Conservation (phyloP, 2,113 vertebrate species). For the Uria lomvia region DNA sequence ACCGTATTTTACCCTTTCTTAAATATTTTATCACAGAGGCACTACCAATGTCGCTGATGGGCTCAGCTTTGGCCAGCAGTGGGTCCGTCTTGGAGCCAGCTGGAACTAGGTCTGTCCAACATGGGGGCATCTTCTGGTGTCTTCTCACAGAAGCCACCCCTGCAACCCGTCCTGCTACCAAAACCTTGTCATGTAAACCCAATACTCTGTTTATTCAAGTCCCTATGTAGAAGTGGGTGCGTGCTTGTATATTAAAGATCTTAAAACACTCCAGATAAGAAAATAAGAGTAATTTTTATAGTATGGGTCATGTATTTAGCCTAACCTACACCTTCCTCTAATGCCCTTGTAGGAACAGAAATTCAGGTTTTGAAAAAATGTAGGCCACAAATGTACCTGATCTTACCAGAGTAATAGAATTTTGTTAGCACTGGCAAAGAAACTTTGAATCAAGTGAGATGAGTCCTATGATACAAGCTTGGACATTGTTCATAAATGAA, state of each 20-base stretch:
- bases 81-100: accelerated
- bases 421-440: neutral
- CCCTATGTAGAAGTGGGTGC: neutral
- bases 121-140: neutral
- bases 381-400: neutral
- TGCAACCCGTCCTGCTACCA: neutral
- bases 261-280: neutral
- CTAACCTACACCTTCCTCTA: neutral
- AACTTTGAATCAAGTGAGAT: neutral
- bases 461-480: neutral
- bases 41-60: neutral
- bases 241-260: neutral
- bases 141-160: neutral
- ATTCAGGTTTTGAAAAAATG: neutral
- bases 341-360: neutral
- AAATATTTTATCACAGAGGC: neutral
- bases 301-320: neutral
- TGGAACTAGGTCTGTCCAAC: neutral
- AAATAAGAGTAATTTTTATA: neutral
- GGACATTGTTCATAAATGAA: neutral
- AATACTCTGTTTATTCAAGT: neutral
- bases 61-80: neutral
- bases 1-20: neutral
- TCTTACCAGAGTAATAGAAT: neutral
- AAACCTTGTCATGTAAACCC: accelerated